Base-by-base conservation (phyloP, 2,888 invertebrate species). In the Ferrisia virgata region DNA sequence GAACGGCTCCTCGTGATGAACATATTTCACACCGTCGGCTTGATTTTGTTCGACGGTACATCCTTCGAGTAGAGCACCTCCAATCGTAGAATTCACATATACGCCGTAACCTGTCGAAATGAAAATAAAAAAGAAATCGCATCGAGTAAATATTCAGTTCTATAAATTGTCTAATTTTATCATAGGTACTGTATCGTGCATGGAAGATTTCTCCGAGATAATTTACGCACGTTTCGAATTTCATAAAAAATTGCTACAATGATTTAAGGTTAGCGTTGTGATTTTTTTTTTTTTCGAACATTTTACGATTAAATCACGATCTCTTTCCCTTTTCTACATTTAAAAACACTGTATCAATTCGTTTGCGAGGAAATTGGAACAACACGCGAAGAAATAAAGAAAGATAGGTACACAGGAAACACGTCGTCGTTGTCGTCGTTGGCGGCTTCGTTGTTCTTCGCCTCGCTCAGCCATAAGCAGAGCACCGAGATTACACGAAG, bases 11-110 rank as follows among this genome's bases (percentile, higher is more conserved):
- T 96, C 95, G 87, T 95, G 94, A 83, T 94, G 93, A 18, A 95
- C 92, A 88, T 95, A 97, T 88, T 95, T 93, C 82, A 98, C 90
- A 33, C 98, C 98, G 89, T 98, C 97, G 0, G 94, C 97, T 5
- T 94, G 95, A 89, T 98, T 98, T 86, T 94, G 94, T 86, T 92
- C 92, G 15, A 98, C 91, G 76, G 91, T 90, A 87, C 96, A 95
- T 86, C 93, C 93, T 86, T 94, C 93, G 82, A 98, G 90, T 86
- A 93, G 92, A 9, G 94, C 91, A 88, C 94, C 91, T 1, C 97
- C 97, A 87, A 93, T 94, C 81, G 95, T 95, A 86, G 95, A 95
- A 90, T 97, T 97, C 69, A 97, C 92, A 89, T 94, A 96, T 82
- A 97, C 90, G 33, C 97, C 97, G 88, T 95, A 94, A 85, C 97